A percentile compares a stretch with the other conserved stretches of the same genome.
phyloP scores from a whole-genome alignment of 1,140 invertebrate species.

The Adelges cooleyi region DNA sequence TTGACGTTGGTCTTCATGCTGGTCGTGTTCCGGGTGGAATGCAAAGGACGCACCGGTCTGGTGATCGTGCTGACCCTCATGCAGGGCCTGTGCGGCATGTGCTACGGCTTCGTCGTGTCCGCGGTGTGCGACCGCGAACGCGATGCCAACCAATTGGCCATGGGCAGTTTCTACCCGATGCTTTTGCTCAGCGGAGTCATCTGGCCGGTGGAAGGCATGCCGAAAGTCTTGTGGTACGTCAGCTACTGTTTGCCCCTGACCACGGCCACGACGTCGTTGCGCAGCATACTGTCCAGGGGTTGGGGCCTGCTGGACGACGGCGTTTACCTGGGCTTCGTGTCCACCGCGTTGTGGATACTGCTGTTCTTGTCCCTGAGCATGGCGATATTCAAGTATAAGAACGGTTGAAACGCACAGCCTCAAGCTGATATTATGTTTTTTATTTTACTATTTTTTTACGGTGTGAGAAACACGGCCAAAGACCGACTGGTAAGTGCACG shows the following conservation, averaged over 20 bases:
- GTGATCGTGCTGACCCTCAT: conserved; percentile 66
- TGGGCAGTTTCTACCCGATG: conserved; percentile 87
- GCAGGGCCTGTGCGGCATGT: conserved; percentile 85
- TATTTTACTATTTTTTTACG: too few species aligned
- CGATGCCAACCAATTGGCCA: conserved; percentile 80
- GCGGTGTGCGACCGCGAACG: conserved; percentile 77
- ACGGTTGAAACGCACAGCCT: conserved; percentile 49
- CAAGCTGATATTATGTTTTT: too few species aligned
- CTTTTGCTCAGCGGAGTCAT: conserved; percentile 77
- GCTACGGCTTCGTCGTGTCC: conserved; percentile 82
- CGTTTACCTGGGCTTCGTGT: conserved; percentile 77
- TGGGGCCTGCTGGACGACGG: conserved; percentile 63
- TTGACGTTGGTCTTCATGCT: conserved; percentile 75
- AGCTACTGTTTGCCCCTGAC: conserved; percentile 77
- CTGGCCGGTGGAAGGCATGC: conserved; percentile 66
- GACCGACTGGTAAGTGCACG: too few species aligned
- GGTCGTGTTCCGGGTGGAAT: conserved; percentile 66
- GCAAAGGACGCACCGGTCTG: conserved; percentile 60
- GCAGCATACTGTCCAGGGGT: conserved; percentile 75
- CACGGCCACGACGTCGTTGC: conserved; percentile 80
- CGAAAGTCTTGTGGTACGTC: conserved; percentile 59
- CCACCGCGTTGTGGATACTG: conserved; percentile 71
- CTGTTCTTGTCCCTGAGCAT: conserved; percentile 69
- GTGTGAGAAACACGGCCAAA: too few species aligned
- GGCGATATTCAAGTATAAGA: conserved; percentile 68